phyloP scores from a whole-genome alignment of 2,113 vertebrate species.

The Gambusia holbrooki region DNA sequence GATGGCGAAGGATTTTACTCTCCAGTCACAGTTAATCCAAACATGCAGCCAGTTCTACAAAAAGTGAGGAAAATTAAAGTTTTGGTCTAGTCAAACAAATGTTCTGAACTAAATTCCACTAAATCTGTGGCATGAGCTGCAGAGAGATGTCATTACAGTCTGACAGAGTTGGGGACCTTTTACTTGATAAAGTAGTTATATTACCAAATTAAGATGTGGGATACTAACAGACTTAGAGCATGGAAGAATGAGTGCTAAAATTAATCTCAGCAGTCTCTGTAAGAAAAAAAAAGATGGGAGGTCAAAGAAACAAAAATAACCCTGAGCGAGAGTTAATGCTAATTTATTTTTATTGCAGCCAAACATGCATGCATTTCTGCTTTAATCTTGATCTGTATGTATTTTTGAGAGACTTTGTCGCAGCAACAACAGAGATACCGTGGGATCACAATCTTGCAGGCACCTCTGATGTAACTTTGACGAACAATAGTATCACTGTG shows the following conservation, averaged over 20 bases:
- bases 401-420: not conserved
- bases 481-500: not conserved
- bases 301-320: no score
- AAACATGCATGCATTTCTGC: not conserved
- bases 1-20: no score
- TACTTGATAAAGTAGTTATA: no score
- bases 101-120: not conserved
- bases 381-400: not conserved
- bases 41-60: no score
- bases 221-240: no score
- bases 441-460: not conserved
- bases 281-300: no score
- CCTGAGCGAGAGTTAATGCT: not conserved
- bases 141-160: not conserved
- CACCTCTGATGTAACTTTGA: conserved; percentile 3
- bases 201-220: no score
- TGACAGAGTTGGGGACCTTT: not conserved
- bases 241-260: no score
- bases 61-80: no score
- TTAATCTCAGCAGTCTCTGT: no score
- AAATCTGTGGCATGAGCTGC: not conserved
- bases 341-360: not conserved
- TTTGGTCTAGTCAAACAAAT: no score
- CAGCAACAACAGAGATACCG: not conserved
- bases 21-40: not conserved